Base-by-base conservation (phyloP, 2,113 vertebrate species). In the Siphamia tubifer region DNA sequence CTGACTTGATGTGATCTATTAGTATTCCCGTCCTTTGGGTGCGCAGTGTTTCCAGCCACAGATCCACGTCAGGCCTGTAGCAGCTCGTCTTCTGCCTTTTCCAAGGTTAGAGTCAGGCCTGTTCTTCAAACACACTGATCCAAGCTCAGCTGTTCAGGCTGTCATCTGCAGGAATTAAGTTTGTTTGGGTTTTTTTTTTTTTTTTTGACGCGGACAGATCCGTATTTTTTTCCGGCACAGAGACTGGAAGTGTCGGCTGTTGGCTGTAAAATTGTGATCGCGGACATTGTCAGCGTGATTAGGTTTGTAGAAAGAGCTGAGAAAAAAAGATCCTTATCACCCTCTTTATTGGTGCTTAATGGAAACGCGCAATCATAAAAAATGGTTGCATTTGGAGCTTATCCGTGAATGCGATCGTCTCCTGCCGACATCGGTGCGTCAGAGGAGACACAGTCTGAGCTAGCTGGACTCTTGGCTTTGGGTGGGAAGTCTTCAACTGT, bases 1-100 rank as follows among this genome's bases (percentile, higher is more conserved):
- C 40, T 80, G 84, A 56, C 68, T 85, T 85, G 84, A 86, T 66
- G 55, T 87, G 85, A 89, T 84, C 77, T 90, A 91, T 93, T 93
- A 90, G 90, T 92, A 90, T 91, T 91, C 90, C 81, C 56, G 81
- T 93, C 93, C 92, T 93, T 94, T 92, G 92, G 89, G 91, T 89
- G 91, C 85, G 91, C 91, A 70, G 82, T 86, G 87, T 86, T 81
- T 77, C 66, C 82, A 84, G 61, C 90, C 82, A 92, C 91, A 61
- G 70, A 84, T 74, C 90, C 87, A 93, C 94, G 94, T 94, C 94
- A 94, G 93, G 84, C 90, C 88, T 92, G 87, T 87, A 85, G 86
- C 89, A 81, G 88, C 88, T 83, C 90, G 91, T 74, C 83, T 48
- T 1, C 83, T 76, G 90, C 90, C 86, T 90, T 20, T 86, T 85